Conservation (phyloP, 2,113 vertebrate species). For the Leucopsar rothschildi region DNA sequence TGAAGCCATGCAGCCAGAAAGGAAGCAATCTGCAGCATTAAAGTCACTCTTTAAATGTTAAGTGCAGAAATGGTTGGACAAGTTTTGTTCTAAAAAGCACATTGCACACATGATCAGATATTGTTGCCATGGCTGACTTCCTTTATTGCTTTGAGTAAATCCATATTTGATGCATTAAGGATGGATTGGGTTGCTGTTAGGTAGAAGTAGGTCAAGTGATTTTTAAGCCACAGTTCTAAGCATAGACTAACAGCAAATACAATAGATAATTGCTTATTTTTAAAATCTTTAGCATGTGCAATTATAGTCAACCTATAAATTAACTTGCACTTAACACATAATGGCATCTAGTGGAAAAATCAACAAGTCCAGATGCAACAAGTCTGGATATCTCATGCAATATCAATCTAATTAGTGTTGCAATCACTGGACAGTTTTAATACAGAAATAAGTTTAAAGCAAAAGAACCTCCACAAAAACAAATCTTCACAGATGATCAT, state of each 20-base stretch:
- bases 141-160: slow-evolving; percentile 48
- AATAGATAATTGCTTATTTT: not conserved
- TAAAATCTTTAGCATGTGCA: not conserved
- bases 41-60: not conserved
- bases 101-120: slow-evolving; percentile 18
- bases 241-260: not conserved
- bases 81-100: not conserved
- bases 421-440: not conserved
- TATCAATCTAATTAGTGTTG: not conserved
- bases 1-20: not conserved
- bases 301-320: not conserved
- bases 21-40: not conserved
- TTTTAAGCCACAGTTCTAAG: not conserved
- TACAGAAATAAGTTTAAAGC: not conserved
- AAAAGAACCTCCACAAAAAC: not conserved
- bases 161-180: slow-evolving; percentile 44
- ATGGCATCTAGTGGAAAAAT: slow-evolving; percentile 66
- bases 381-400: not conserved
- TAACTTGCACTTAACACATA: slow-evolving; percentile 17
- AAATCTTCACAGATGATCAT: not conserved
- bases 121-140: slow-evolving; percentile 30
- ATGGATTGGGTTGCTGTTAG: not conserved
- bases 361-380: not conserved
- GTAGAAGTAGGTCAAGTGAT: not conserved
- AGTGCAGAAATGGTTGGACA: not conserved